A percentile compares a stretch with the other conserved stretches of the same genome.
Evolutionary conservation across 2,797 vertebrate genomes (phyloP).

Genomic region (Catostomus latipinnis): DNA sequence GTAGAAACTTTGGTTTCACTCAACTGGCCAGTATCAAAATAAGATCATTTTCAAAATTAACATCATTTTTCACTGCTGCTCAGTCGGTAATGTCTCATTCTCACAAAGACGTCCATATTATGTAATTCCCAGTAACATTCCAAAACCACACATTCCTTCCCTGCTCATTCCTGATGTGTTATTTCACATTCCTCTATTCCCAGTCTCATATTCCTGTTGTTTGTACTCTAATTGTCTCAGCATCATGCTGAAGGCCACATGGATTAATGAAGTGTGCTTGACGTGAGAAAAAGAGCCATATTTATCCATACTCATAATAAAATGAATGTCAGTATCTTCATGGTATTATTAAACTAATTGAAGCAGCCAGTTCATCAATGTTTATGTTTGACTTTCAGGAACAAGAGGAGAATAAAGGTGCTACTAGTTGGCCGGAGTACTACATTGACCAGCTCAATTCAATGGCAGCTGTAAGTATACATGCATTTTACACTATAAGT

Average conservation of each 20-base stretch:
- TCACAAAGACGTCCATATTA: slow-evolving; percentile 6
- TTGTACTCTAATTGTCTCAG: not conserved
- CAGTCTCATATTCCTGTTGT: slow-evolving; percentile 19
- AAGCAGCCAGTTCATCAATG: not conserved
- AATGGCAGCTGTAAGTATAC: slow-evolving; percentile 96
- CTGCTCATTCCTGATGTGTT: not conserved
- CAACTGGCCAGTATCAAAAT: slow-evolving; percentile 34
- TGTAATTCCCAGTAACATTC: slow-evolving; percentile 31
- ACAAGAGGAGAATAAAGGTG: slow-evolving; percentile 98
- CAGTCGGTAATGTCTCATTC: slow-evolving; percentile 9
- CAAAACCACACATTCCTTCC: slow-evolving; percentile 17
- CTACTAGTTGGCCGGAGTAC: slow-evolving; percentile 98
- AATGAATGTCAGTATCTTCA: not conserved
- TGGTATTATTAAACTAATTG: not conserved
- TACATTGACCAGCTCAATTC: slow-evolving; percentile 98
- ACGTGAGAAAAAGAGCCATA: not conserved
- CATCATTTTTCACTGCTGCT: slow-evolving; percentile 20
- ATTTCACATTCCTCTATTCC: slow-evolving; percentile 25
- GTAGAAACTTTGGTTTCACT: slow-evolving; percentile 23
- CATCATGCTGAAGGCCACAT: not conserved
- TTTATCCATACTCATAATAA: not conserved
- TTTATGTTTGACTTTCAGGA: slow-evolving; percentile 77
- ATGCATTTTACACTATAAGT: not conserved
- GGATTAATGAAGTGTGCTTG: slow-evolving; percentile 29
- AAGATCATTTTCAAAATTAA: slow-evolving; percentile 34